Percentiles rank a stretch among this genome's conserved stretches.
Evolutionary conservation across 2,113 vertebrate genomes (phyloP).

Genomic region (Notechis scutatus): DNA sequence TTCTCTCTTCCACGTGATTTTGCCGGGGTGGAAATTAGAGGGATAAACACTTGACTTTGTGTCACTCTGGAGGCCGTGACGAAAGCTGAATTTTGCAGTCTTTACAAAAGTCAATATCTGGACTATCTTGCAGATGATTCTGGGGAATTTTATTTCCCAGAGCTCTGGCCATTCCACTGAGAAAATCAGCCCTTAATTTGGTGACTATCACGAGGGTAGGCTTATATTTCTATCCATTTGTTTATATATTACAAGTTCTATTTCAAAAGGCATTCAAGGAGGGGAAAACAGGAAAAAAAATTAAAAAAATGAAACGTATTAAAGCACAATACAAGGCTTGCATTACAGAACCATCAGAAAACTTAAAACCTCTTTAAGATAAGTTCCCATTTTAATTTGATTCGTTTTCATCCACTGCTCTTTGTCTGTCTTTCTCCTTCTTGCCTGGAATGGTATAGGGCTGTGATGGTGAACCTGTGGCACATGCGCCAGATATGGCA

Average conservation of each 20-base stretch:
- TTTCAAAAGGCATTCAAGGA: background rate
- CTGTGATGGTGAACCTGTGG: no score
- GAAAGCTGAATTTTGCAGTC: background rate
- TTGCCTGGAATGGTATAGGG: background rate
- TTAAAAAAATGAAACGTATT: background rate
- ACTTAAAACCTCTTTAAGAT: background rate
- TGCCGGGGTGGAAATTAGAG: conserved; percentile 60
- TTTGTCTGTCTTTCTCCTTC: no score
- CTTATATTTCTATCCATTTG: background rate
- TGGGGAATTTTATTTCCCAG: background rate
- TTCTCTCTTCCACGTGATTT: conserved; percentile 60
- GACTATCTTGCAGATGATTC: background rate
- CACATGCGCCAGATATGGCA: no score
- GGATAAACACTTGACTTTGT: background rate
- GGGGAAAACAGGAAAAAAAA: background rate
- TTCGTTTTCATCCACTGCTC: no score
- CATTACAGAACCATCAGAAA: background rate
- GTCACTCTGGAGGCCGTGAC: background rate
- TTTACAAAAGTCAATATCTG: background rate
- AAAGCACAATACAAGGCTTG: background rate
- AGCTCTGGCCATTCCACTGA: background rate
- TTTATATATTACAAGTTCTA: background rate
- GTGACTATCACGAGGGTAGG: fast-evolving
- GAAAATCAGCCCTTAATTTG: background rate
- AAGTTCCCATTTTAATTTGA: no score